These are phyloP conservation scores for Diplazon laetatorius DNA, from an alignment of 2,888 invertebrate genomes.

Conservation along the genomic window DNA sequence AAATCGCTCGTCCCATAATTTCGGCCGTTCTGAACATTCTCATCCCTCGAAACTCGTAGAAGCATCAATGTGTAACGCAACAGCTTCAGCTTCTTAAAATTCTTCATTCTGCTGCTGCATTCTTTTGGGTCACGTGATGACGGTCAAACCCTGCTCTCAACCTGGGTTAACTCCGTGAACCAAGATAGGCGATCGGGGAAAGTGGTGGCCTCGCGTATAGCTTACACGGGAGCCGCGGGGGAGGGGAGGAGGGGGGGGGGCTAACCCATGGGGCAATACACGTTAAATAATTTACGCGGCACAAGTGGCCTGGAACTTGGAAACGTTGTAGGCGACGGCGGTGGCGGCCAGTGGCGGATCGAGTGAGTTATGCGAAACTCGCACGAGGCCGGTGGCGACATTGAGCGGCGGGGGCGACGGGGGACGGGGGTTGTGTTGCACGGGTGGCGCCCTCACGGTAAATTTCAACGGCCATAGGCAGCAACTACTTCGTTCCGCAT, in stretches of 20 bases:
- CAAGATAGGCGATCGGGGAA: constrained; percentile 29
- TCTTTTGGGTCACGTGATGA: constrained; percentile 9
- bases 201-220: too few relatives aligned
- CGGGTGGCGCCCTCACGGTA: constrained; percentile 32
- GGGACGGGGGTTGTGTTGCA: too few relatives aligned
- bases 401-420: constrained; percentile 22
- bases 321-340: constrained; percentile 33
- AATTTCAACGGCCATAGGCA: constrained; percentile 35
- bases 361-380: constrained; percentile 76
- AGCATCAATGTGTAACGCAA: constrained; percentile 1
- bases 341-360: constrained; percentile 56
- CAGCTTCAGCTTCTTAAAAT: constrained; percentile 25
- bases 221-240: constrained; percentile 41
- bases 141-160: constrained; percentile 14
- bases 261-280: constrained; percentile 74
- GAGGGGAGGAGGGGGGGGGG: too few relatives aligned
- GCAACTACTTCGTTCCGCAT: constrained; percentile 51
- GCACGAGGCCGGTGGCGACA: constrained; percentile 49
- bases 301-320: constrained; percentile 77
- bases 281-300: constrained; percentile 77
- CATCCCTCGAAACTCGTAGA: too few relatives aligned
- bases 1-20: too few relatives aligned
- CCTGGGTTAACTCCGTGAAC: constrained; percentile 37
- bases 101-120: constrained; percentile 22
- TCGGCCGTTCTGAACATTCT: too few relatives aligned